Conservation (phyloP, 2,888 invertebrate genomes). For the Volucella inflata region DNA sequence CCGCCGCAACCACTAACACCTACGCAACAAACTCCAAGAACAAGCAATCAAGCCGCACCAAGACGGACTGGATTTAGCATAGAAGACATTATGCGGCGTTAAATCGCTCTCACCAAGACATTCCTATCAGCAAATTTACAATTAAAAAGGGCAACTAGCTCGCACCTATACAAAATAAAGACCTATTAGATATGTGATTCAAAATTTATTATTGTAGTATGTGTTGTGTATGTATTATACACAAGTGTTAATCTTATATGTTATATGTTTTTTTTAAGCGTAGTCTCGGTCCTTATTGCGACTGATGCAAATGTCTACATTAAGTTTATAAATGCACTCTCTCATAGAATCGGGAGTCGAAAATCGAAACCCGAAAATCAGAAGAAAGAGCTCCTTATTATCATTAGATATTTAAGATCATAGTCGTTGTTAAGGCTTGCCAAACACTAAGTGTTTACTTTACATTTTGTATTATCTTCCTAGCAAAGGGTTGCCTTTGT, state of each 20-base stretch:
- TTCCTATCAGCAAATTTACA: conserved; percentile 41
- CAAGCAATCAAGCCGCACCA: conserved; percentile 78
- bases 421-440: conserved; percentile 69
- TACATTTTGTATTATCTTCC: conserved; percentile 72
- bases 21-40: conserved; percentile 68
- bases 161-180: conserved; percentile 43
- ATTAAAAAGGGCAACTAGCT: conserved; percentile 52
- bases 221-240: neutral
- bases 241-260: no score
- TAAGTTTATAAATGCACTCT: conserved; percentile 13
- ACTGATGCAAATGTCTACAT: conserved; percentile 20
- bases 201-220: conserved; percentile 61
- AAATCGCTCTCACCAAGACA: conserved; percentile 78
- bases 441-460: conserved; percentile 76
- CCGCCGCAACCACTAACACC: conserved; percentile 66
- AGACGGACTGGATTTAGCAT: conserved; percentile 94
- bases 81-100: conserved; percentile 95
- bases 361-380: no score
- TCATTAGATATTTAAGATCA: conserved; percentile 40
- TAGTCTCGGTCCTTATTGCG: conserved; percentile 35
- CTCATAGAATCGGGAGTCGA: neutral
- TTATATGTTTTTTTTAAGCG: conserved; percentile 31
- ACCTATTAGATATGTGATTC: conserved; percentile 73
- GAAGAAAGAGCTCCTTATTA: conserved; percentile 12
- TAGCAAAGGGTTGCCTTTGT: conserved; percentile 72